phyloP scores from a whole-genome alignment of 2,888 invertebrate genomes.

The Oscheius sp. region DNA sequence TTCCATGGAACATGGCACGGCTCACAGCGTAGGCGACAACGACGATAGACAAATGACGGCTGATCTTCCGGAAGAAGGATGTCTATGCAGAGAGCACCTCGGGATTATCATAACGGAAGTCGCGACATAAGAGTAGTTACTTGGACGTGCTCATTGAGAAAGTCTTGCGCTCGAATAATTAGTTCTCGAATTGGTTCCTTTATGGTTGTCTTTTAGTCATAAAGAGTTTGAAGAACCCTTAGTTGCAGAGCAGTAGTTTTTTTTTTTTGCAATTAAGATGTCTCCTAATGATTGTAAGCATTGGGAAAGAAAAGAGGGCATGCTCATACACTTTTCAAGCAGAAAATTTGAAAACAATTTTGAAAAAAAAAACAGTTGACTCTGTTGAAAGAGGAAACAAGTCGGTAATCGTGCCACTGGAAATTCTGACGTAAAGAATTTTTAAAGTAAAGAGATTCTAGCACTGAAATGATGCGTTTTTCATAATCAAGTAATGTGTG shows the following conservation, averaged over 20 bases:
- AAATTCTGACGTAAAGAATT: no score
- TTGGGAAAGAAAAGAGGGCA: neutral
- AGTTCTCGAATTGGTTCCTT: slow-evolving; percentile 28
- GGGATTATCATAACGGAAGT: slow-evolving; percentile 18
- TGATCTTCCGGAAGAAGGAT: neutral
- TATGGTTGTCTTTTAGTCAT: slow-evolving; percentile 7
- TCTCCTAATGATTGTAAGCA: neutral
- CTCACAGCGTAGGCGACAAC: neutral
- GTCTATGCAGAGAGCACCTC: neutral
- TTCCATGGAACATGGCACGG: neutral
- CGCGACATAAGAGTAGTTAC: neutral
- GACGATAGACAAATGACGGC: neutral
- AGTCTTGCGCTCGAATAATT: slow-evolving; percentile 26
- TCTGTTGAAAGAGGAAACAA: no score
- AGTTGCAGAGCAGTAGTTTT: slow-evolving; percentile 7
- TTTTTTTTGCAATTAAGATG: neutral
- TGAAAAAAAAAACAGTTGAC: no score
- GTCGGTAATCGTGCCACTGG: no score
- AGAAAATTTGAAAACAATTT: neutral
- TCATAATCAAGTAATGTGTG: no score
- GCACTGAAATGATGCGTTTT: no score
- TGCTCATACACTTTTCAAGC: neutral
- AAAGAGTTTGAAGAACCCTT: slow-evolving; percentile 16
- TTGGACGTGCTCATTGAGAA: slow-evolving; percentile 21
- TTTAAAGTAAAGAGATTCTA: no score